A percentile compares a stretch with the other conserved stretches of the same genome.
These are phyloP conservation scores for Diceros bicornis DNA, from an alignment of 2,797 vertebrate species.

Conservation along the genomic window DNA sequence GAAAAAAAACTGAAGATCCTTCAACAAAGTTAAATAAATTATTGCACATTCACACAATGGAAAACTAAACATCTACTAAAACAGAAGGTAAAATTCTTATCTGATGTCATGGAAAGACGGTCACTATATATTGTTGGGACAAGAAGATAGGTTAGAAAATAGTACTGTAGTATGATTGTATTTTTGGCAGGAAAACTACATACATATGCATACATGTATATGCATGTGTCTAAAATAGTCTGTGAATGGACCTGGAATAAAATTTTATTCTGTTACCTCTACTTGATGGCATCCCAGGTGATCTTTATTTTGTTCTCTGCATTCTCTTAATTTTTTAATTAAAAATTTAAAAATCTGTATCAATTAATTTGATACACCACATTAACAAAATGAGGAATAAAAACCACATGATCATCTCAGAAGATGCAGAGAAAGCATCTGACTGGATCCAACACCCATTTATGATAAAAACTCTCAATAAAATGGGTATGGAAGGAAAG, in stretches of 20 bases:
- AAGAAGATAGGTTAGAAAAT: background rate
- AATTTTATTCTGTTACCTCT: background rate
- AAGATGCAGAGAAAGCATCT: too few relatives aligned
- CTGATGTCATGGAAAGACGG: background rate
- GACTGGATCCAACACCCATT: too few relatives aligned
- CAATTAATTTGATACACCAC: too few relatives aligned
- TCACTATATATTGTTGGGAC: background rate
- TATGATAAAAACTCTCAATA: too few relatives aligned
- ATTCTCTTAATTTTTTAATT: background rate
- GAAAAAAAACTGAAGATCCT: background rate
- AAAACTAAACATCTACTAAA: background rate
- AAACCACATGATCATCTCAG: too few relatives aligned
- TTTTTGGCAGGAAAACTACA: background rate
- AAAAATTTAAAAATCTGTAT: background rate
- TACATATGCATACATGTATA: background rate
- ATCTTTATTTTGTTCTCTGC: slow-evolving; percentile 1
- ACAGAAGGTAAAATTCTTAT: background rate
- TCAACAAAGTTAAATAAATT: background rate
- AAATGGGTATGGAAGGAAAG: too few relatives aligned
- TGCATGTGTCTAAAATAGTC: background rate
- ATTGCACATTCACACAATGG: background rate
- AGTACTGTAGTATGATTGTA: background rate
- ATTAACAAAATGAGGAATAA: too few relatives aligned
- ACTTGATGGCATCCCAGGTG: background rate
- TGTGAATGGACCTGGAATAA: background rate